Evolutionary conservation across 2,113 vertebrate genomes (phyloP), one percentile per base, ranked within the genome.

Genomic region (Pomatorhinus ruficollis): DNA sequence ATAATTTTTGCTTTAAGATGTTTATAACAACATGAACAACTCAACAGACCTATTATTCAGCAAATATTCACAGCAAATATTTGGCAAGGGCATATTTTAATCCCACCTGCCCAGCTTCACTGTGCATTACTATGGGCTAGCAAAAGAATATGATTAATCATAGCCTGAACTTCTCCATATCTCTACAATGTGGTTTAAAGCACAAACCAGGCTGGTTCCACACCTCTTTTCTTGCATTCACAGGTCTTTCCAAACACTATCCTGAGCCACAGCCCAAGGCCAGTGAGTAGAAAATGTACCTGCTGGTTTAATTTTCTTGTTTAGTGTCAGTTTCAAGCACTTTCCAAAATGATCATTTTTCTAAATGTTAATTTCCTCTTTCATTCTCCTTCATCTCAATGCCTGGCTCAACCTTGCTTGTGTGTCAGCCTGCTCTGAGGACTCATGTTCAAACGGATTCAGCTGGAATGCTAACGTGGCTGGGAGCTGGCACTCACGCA

Each of bases 51-150:
- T 83, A 69, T 92, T 93, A 90, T 92, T 76, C 87, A 91, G 81
- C 92, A 65, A 97, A 42, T 97, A 90, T 83, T 87, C 77, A 93
- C 95, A 86, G 76, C 61, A 91, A 95, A 90, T 74, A 66, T 96
- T 95, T 95, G 74, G 57, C 84, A 95, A 90, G 54, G 75, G 57
- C 45, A 40, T 92, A 74, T 82, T 98, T 97, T 97, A 97, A 96
- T 96, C 91, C 68, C 83, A 95, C n/a, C 59, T 30, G n/a, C 91
- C 85, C 89, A 89, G 85, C 70, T 96, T 97, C 79, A 61, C 71
- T 93, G 49, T 59, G 40, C 23, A 24, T 92, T 93, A 78, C 76
- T 94, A 82, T 80, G 91, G 83, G 83, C 66, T 90, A 96, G 61
- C 64, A 79, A 78, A 95, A 66, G 33, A 96, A 89, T 94, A 79